Evolutionary conservation across 2,888 invertebrate species (phyloP).

Genomic region (Calliopum simillimum): DNA sequence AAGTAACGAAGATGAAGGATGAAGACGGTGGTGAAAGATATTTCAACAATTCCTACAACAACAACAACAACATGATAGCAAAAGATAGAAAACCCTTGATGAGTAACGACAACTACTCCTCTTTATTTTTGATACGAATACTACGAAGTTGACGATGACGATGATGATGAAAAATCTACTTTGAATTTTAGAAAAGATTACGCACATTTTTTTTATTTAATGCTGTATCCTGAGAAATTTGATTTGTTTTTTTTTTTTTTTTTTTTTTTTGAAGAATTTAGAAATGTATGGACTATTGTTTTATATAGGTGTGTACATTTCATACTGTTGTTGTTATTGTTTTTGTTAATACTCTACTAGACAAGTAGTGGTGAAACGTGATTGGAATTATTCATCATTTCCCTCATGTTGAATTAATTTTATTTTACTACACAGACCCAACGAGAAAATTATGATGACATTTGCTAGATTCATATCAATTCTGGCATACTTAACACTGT

Average conservation of each 20-base stretch:
- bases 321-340: conserved; percentile 6
- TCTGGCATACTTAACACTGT: too few species aligned
- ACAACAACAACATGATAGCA: background rate
- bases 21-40: background rate
- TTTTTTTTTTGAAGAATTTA: background rate
- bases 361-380: conserved; percentile 49
- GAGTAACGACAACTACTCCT: conserved; percentile 31
- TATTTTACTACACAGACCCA: too few species aligned
- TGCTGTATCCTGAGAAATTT: conserved; percentile 8
- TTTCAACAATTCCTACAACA: background rate
- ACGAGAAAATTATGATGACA: too few species aligned
- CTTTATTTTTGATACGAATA: background rate
- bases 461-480: too few species aligned
- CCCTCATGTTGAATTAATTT: background rate
- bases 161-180: conserved; percentile 19
- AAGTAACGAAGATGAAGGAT: background rate
- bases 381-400: conserved; percentile 61
- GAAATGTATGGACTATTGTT: conserved; percentile 1
- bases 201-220: conserved; percentile 11
- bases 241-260: conserved; percentile 9
- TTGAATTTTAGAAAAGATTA: conserved; percentile 21
- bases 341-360: conserved; percentile 31
- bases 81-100: conserved; percentile 17
- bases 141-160: background rate
- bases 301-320: conserved; percentile 12